A percentile compares a stretch with the other conserved stretches of the same genome.
Conservation (phyloP, 2,113 vertebrate genomes). For the Tupaia tana region DNA sequence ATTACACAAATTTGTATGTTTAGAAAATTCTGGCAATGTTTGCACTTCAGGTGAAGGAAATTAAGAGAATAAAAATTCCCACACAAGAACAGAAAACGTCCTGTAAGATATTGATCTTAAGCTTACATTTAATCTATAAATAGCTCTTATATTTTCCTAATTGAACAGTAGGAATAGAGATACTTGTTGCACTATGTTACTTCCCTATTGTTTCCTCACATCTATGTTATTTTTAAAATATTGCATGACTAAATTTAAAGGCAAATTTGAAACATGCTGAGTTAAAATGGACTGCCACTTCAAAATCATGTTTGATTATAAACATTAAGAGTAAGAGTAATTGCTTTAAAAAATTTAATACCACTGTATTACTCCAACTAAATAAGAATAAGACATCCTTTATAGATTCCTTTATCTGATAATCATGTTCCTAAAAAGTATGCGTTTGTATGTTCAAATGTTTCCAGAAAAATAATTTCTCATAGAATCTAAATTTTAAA, state of each 20-base stretch:
- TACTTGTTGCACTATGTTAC: not conserved
- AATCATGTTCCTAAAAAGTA: not conserved
- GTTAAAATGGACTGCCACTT: not conserved
- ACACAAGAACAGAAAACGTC: not conserved
- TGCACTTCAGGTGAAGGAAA: not conserved
- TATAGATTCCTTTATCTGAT: not conserved
- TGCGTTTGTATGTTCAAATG: not conserved
- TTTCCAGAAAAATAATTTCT: not conserved
- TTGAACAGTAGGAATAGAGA: not conserved
- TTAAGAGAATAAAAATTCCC: not conserved
- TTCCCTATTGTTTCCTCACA: not conserved
- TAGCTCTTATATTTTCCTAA: not conserved
- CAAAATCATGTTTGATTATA: not conserved
- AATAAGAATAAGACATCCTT: not conserved
- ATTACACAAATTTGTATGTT: no score
- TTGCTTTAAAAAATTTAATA: not conserved
- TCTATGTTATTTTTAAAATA: not conserved
- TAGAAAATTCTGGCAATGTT: not conserved
- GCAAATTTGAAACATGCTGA: not conserved
- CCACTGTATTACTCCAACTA: not conserved
- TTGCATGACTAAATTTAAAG: not conserved
- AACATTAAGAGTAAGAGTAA: not conserved
- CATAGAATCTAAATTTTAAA: not conserved
- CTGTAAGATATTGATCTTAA: not conserved
- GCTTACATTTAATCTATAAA: not conserved